Evolutionary conservation across 2,888 invertebrate genomes (phyloP).

Genomic region (Aporophyla lueneburgensis): DNA sequence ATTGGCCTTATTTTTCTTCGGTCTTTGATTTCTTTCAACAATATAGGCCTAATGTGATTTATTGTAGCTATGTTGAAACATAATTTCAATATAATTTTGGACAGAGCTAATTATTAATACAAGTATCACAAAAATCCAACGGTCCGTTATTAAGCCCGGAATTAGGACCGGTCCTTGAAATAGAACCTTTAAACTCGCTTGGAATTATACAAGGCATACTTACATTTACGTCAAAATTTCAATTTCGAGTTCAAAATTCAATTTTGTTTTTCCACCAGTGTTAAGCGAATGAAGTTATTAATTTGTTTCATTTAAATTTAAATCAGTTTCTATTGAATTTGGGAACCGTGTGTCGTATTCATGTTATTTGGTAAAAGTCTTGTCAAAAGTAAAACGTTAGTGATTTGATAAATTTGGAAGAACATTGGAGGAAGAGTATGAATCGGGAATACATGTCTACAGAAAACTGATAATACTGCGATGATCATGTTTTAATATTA

Average conservation of each 20-base stretch:
- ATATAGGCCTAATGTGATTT: neutral
- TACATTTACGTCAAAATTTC: constrained; percentile 41
- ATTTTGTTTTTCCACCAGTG: constrained; percentile 56
- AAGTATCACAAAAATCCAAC: constrained; percentile 59
- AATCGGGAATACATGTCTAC: neutral
- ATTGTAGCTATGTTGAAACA: neutral
- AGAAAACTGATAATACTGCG: neutral
- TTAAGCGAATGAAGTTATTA: constrained; percentile 53
- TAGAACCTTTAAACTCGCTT: constrained; percentile 13
- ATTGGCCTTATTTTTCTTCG: neutral
- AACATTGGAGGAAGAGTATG: neutral
- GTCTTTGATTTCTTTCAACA: neutral
- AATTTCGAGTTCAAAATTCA: constrained; percentile 59
- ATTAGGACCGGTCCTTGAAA: constrained; percentile 35
- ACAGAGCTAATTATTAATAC: constrained; percentile 46
- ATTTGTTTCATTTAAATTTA: constrained; percentile 52
- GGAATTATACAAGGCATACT: constrained; percentile 22
- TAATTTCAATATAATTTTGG: constrained; percentile 26
- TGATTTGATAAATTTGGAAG: neutral
- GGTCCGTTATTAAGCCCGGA: constrained; percentile 54
- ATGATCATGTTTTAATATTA: neutral
- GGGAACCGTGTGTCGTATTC: constrained; percentile 6
- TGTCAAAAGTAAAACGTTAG: constrained; percentile 8
- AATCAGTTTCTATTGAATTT: constrained; percentile 38
- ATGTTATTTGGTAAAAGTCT: neutral